Conservation (phyloP, 1,140 invertebrate species). For the Drosophila nigrodunni region DNA sequence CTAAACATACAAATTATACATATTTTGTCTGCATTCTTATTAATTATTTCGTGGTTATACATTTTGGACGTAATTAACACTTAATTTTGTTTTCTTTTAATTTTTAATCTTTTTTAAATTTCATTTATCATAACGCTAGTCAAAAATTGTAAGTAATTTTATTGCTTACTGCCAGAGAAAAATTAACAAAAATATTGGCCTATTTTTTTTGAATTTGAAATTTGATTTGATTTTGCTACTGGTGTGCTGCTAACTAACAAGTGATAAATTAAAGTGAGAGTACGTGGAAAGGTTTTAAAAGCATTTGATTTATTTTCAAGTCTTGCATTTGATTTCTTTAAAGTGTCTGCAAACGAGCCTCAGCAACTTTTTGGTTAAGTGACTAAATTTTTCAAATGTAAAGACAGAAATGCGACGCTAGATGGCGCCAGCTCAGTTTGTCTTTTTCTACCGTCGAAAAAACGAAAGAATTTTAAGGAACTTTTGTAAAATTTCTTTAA, state of each 20-base stretch:
- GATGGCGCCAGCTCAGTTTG: too few species aligned
- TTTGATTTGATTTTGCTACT: constrained; percentile 21
- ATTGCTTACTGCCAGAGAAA: constrained; percentile 11
- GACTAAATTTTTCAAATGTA: too few species aligned
- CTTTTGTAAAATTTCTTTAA: too few species aligned
- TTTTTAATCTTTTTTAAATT: neutral
- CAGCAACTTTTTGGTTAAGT: too few species aligned
- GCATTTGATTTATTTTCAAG: neutral
- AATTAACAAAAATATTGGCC: constrained; percentile 37
- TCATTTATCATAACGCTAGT: constrained; percentile 50
- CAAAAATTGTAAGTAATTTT: constrained; percentile 51
- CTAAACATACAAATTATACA: constrained; percentile 67
- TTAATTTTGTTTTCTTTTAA: neutral
- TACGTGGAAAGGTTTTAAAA: constrained; percentile 20
- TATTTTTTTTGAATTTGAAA: constrained; percentile 7
- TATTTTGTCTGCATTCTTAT: constrained; percentile 41
- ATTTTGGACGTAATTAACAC: constrained; percentile 54
- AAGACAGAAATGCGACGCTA: too few species aligned
- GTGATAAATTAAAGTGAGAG: constrained; percentile 9
- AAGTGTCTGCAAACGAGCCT: constrained; percentile 7
- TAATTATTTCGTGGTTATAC: constrained; percentile 57
- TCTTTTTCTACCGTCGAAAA: too few species aligned
- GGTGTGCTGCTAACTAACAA: constrained; percentile 28
- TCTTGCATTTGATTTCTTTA: neutral
- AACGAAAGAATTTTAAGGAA: too few species aligned